Conservation (phyloP, 2,797 vertebrate species). For the Lycodopsis pacificus region DNA sequence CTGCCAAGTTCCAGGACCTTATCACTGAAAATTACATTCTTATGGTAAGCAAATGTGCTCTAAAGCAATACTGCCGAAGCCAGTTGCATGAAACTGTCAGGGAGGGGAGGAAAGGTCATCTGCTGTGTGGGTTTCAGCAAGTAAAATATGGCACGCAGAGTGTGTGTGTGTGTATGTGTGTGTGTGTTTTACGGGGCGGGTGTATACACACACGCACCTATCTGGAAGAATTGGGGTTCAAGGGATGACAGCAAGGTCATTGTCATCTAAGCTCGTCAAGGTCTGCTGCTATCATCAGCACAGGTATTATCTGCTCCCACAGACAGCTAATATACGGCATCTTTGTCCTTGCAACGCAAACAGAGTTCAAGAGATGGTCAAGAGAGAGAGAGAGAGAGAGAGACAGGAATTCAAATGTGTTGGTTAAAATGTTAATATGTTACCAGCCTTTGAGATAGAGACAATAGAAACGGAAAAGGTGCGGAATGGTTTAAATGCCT, state of each 20-base stretch:
- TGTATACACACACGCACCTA: slow-evolving; percentile 4
- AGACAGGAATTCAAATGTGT: background rate
- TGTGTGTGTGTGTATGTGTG: slow-evolving; percentile 19
- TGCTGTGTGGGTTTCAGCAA: slow-evolving; percentile 67
- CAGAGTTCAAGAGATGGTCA: slow-evolving; percentile 47
- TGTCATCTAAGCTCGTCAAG: slow-evolving; percentile 73
- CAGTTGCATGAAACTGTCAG: slow-evolving; percentile 79
- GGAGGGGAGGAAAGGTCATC: slow-evolving; percentile 73
- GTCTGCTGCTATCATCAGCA: slow-evolving; percentile 71
- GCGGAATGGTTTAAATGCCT: slow-evolving; percentile 34
- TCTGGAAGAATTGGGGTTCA: slow-evolving; percentile 57
- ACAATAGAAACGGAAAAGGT: slow-evolving; percentile 39
- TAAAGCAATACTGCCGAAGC: slow-evolving; percentile 80
- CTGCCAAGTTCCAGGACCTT: slow-evolving; percentile 85
- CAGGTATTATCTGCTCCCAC: slow-evolving; percentile 74
- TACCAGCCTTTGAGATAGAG: slow-evolving; percentile 1
- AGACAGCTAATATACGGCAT: slow-evolving; percentile 64
- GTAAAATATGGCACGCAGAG: slow-evolving; percentile 57
- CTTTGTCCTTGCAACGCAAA: slow-evolving; percentile 65
- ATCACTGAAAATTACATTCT: slow-evolving; percentile 87
- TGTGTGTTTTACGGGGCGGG: slow-evolving; percentile 25
- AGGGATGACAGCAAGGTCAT: slow-evolving; percentile 68
- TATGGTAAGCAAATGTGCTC: slow-evolving; percentile 85
- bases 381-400: background rate
- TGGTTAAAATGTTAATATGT: slow-evolving; percentile 28